phyloP scores from a whole-genome alignment of 2,113 vertebrate species.

The Zosterops borbonicus region DNA sequence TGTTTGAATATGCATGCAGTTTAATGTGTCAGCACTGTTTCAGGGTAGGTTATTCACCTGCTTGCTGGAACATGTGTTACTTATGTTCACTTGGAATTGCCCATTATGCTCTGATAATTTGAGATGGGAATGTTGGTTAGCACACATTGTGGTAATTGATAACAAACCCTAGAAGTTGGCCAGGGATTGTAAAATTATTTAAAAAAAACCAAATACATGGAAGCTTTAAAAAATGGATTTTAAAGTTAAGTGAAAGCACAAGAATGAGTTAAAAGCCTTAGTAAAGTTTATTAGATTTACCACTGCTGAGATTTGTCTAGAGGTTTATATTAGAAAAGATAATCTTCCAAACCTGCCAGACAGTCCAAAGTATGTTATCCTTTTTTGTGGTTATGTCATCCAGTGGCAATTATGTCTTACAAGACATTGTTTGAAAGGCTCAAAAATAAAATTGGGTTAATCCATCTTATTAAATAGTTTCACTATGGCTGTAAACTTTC shows the following conservation, averaged over 20 bases:
- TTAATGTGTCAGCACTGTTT: background rate
- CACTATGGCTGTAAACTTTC: background rate
- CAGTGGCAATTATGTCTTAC: constrained; percentile 22
- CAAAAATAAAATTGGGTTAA: constrained; percentile 47
- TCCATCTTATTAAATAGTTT: constrained; percentile 10
- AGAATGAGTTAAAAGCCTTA: constrained; percentile 34
- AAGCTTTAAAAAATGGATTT: background rate
- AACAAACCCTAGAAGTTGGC: background rate
- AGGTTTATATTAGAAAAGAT: constrained; percentile 43
- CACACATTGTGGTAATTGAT: no score
- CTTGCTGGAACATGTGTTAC: background rate
- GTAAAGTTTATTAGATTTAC: constrained; percentile 54
- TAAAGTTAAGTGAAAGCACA: background rate
- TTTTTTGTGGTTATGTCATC: constrained; percentile 46
- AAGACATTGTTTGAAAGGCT: constrained; percentile 10
- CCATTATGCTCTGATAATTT: background rate
- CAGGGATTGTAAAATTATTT: background rate
- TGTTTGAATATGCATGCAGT: background rate
- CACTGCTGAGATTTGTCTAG: background rate
- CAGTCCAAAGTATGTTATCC: constrained; percentile 37
- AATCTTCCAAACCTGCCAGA: constrained; percentile 49
- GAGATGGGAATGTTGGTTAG: background rate
- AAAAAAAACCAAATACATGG: background rate
- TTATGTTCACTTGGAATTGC: background rate
- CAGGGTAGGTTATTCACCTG: background rate